These are phyloP conservation scores for Vireo altiloquus DNA, from an alignment of 2,113 vertebrate species.

Conservation along the genomic window DNA sequence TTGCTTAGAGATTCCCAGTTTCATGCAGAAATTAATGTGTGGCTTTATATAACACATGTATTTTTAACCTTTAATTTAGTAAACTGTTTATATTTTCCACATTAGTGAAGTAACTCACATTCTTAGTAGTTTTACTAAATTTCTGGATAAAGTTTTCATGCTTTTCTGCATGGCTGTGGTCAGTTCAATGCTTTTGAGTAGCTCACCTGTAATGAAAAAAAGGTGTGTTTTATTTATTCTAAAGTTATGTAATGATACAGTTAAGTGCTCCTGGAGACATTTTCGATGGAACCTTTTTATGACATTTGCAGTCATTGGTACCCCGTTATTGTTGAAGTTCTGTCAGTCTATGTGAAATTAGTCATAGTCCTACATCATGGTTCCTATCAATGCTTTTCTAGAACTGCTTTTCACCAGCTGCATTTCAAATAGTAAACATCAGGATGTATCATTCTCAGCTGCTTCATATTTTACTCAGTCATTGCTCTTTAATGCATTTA, in stretches of 20 bases:
- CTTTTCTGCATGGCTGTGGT: background rate
- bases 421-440: background rate
- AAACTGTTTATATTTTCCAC: background rate
- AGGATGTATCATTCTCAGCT: background rate
- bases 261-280: background rate
- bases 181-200: background rate
- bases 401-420: background rate
- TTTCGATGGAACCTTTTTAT: background rate
- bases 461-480: background rate
- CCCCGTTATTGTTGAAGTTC: background rate
- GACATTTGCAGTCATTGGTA: background rate
- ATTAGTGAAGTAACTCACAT: background rate
- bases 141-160: background rate
- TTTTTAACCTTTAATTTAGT: background rate
- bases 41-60: background rate
- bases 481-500: background rate
- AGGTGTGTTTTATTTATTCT: background rate
- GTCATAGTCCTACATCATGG: background rate
- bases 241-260: background rate
- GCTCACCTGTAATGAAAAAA: background rate
- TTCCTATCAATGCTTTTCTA: background rate
- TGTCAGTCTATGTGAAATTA: background rate
- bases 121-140: background rate
- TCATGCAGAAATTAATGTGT: background rate
- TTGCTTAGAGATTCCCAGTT: background rate